Evolutionary conservation across 2,113 vertebrate species (phyloP), one percentile per base, ranked within the genome.

Genomic region (Eretmochelys imbricata): DNA sequence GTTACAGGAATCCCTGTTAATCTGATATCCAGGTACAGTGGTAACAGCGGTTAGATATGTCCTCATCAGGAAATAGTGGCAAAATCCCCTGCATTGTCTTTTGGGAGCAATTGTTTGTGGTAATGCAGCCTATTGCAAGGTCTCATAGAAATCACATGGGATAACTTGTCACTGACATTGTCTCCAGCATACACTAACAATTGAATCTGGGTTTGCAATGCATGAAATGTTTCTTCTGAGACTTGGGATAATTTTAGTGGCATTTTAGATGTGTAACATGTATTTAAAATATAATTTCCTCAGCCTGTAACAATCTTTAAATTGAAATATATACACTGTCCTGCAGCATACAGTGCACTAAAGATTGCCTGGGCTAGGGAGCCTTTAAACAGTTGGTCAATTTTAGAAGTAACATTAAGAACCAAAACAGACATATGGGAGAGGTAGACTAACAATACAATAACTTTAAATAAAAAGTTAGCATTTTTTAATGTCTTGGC

Each of bases 401-500:
- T 93, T 95, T 87, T 85, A 87, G 19, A 78, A 78, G 88, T 84
- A 89, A 38, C 13, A 19, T 2, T 46, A 46, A 75, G 35, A 88
- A 82, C 53, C 76, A 17, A 62, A n/a, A 81, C 48, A 92, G 84
- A 84, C 42, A 82, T 85, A 91, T 92, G 87, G 81, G 79, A 84
- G 51, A 78, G 59, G 42, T 4, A 65, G 49, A 90, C 0, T 27
- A 94, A 48, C 20, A 89, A 31, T 12, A 9, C 59, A 51, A 38
- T 59, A 38, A 38, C 79, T 76, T 86, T 85, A 10, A 29, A 54
- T 4, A 48, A 53, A 57, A 53, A 88, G 69, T 46, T 80, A 87
- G 85, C 78, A 89, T 82, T 62, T 82, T 78, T 93, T 94, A 95
- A 95, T 95, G 90, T 90, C 90, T 91, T 62, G 82, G 62, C 80